Evolutionary conservation across 2,888 invertebrate genomes (phyloP), one percentile per base, ranked within the genome.

Genomic region (Apomyelois bistriatella): DNA sequence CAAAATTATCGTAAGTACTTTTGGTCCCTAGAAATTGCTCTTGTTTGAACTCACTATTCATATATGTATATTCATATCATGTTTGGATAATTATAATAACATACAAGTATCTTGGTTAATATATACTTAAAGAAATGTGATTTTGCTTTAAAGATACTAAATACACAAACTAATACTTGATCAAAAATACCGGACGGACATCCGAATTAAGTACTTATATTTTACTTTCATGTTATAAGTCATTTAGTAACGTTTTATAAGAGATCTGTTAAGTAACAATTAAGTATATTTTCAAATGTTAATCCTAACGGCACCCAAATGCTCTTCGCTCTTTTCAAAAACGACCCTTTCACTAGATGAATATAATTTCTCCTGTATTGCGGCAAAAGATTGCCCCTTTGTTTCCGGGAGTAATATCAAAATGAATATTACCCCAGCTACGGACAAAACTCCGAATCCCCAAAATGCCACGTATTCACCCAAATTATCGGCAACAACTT

Each of bases 321-420:
- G 70, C 59, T 83, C 83, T 28, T 79, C 80, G 49, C 62, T 72
- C 56, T 83, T 88, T 48, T 85, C 79, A 58, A 80, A 87, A 9
- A 77, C 65, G 6, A 86, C 85, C 67, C 74, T 82, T 48, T 84
- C 76, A 42, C 74, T 76, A 16, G 60, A 15, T 7, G 72, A 74
- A 61, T 90, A 84, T 46, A 91, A 65, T 65, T 77, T 86, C 54
- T 88, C 85, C 63, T 92, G 92, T 62, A 93, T 92, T 55, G 92
- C 91, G 13, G 92, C 91, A 53, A 92, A 89, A 1, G 91, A 92
- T 62, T 92, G 92, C 0, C 92, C 93, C 61, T 92, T 93, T 0
- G 93, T 93, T 72, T 93, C 93, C 3, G 93, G 93, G 1, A 93
- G 82, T 58, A 91, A 70, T 41, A 85, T 56, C 57, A 86, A 66